These are phyloP conservation scores for Drosophila kepulauana DNA, from an alignment of 1,140 invertebrate species.

Conservation along the genomic window DNA sequence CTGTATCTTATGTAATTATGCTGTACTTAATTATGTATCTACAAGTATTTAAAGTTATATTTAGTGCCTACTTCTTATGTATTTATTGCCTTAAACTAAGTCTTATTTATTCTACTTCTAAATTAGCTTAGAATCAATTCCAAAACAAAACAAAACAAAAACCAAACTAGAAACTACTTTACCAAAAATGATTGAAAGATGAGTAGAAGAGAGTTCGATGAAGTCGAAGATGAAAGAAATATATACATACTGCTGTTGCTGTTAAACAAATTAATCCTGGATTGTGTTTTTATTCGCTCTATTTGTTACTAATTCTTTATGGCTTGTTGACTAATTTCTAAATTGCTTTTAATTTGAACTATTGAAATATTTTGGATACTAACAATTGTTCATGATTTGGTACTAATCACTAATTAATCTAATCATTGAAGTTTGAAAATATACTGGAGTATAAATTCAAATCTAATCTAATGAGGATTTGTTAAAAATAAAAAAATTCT, in stretches of 20 bases:
- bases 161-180: not conserved
- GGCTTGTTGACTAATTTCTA: slow-evolving; percentile 66
- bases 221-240: slow-evolving; percentile 42
- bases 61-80: slow-evolving; percentile 73
- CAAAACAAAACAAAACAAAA: slow-evolving; percentile 30
- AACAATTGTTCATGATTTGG: not conserved
- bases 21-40: slow-evolving; percentile 33
- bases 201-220: slow-evolving; percentile 24
- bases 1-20: slow-evolving; percentile 23
- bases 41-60: slow-evolving; percentile 50
- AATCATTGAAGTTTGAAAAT: too few species aligned
- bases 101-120: slow-evolving; percentile 69
- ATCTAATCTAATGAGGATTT: too few species aligned
- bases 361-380: slow-evolving; percentile 6
- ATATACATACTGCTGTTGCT: slow-evolving; percentile 77
- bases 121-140: slow-evolving; percentile 54
- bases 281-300: slow-evolving; percentile 69
- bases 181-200: slow-evolving; percentile 40
- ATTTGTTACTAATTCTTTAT: slow-evolving; percentile 70
- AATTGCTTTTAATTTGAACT: slow-evolving; percentile 19
- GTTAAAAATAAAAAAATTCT: too few species aligned
- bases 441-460: too few species aligned
- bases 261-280: slow-evolving; percentile 75
- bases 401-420: not conserved
- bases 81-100: slow-evolving; percentile 80